These are phyloP conservation scores for Apteryx mantelli DNA, from an alignment of 2,113 vertebrate species.

Conservation along the genomic window DNA sequence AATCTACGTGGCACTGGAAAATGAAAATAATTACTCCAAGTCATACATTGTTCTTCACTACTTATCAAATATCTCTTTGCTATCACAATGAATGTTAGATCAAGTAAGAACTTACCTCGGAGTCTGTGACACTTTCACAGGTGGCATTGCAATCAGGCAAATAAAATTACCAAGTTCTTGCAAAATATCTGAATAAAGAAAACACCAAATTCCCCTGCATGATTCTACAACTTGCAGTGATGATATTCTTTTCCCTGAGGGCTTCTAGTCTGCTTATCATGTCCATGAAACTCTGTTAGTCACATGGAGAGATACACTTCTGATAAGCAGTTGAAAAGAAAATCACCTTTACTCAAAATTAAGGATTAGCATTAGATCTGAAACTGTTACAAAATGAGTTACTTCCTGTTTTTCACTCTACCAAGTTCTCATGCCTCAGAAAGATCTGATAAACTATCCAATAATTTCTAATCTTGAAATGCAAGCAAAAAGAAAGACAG, in stretches of 20 bases:
- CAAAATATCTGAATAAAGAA: not conserved
- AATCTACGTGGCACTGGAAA: not conserved
- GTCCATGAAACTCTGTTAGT: not conserved
- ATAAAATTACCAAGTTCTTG: not conserved
- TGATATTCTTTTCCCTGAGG: not conserved
- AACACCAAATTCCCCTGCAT: not conserved
- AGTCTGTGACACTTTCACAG: not conserved
- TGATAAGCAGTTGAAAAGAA: not conserved
- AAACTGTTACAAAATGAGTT: not conserved
- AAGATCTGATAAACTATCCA: slow-evolving; percentile 38
- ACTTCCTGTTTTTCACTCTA: not conserved
- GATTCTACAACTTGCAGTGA: not conserved
- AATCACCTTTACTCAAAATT: not conserved
- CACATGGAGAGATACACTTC: fast-evolving
- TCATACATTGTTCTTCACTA: not conserved
- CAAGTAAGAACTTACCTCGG: not conserved
- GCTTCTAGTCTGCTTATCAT: not conserved
- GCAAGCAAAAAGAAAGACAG: slow-evolving; percentile 21
- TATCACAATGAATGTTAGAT: not conserved
- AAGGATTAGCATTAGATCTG: not conserved
- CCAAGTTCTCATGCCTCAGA: slow-evolving; percentile 35
- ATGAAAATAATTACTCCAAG: not conserved
- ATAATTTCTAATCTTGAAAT: slow-evolving; percentile 43
- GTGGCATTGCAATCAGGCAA: not conserved
- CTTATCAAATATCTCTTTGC: not conserved